Conservation (phyloP, 2,888 invertebrate species). For the Scaptomyza parva region DNA sequence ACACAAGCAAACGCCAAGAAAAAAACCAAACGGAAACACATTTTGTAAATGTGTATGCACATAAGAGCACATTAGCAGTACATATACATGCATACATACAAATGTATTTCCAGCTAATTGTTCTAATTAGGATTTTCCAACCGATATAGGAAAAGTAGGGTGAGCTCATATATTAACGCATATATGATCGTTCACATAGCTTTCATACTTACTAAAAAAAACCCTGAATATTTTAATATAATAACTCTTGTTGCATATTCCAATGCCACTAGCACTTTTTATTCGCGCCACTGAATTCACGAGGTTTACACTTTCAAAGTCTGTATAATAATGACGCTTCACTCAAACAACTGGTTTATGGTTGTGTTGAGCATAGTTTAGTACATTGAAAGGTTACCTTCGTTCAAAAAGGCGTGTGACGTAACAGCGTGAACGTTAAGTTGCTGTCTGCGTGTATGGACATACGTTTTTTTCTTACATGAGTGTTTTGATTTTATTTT, state of each 20-base stretch:
- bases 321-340: slow-evolving; percentile 37
- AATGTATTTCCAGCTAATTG: background rate
- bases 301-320: slow-evolving; percentile 36
- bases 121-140: background rate
- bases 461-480: background rate
- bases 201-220: background rate
- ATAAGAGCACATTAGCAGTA: background rate
- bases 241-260: background rate
- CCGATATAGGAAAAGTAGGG: too few relatives aligned
- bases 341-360: too few relatives aligned
- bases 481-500: background rate
- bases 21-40: background rate
- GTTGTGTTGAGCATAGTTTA: background rate
- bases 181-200: background rate
- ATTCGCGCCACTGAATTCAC: background rate
- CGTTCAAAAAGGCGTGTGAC: slow-evolving; percentile 4
- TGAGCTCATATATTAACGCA: background rate
- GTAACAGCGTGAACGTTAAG: background rate
- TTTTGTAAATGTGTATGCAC: background rate
- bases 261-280: background rate
- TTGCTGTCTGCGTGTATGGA: background rate
- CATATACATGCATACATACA: background rate
- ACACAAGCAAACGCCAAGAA: background rate
- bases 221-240: background rate
- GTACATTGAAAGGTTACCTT: background rate